These are phyloP conservation scores for Zosterops japonicus DNA, from an alignment of 2,113 vertebrate species.

Conservation along the genomic window DNA sequence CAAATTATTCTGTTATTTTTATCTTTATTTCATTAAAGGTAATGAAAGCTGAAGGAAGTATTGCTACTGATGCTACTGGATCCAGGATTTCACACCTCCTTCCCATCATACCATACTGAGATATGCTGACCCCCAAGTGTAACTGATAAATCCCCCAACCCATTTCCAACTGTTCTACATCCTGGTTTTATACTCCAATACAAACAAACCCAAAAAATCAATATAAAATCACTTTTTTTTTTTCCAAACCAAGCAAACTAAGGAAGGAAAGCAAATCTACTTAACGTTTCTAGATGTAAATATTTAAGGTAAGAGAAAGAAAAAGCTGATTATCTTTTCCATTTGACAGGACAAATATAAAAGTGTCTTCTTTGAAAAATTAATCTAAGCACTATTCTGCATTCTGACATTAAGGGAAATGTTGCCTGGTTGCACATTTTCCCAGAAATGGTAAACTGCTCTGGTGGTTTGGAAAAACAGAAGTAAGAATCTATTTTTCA, in stretches of 20 bases:
- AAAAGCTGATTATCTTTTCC: background rate
- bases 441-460: background rate
- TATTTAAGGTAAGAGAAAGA: background rate
- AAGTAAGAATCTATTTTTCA: background rate
- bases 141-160: background rate
- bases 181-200: background rate
- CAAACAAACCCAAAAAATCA: background rate
- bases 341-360: background rate
- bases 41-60: background rate
- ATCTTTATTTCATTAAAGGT: background rate
- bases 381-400: background rate
- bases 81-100: background rate
- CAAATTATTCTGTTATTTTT: background rate
- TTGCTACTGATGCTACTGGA: background rate
- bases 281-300: background rate
- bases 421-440: background rate
- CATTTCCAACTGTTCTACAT: background rate
- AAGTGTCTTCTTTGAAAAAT: background rate
- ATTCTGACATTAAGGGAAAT: background rate
- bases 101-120: background rate
- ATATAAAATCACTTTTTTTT: too few species aligned
- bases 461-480: slow-evolving; percentile 31
- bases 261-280: background rate
- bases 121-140: background rate
- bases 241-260: background rate